Percentiles rank a stretch among this genome's conserved stretches.
Conservation (phyloP, 2,113 vertebrate genomes). For the Pionites leucogaster region DNA sequence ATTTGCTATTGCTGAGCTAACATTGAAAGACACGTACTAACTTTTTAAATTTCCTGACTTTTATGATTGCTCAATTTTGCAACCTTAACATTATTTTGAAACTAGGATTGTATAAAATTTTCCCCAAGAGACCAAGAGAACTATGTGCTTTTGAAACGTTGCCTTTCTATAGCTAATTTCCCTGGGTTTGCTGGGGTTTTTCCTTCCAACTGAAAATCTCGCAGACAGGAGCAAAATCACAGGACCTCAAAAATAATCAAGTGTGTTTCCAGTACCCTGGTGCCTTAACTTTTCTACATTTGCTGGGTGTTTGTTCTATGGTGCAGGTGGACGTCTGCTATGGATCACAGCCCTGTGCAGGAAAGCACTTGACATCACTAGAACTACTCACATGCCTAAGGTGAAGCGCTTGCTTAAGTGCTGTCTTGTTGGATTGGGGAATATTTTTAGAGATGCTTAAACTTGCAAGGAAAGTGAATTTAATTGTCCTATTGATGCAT, state of each 20-base stretch:
- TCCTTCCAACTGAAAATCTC: not conserved
- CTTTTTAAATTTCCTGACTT: constrained; percentile 72
- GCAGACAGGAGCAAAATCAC: constrained; percentile 16
- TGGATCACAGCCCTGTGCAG: constrained; percentile 44
- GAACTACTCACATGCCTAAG: not conserved
- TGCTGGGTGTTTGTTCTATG: not conserved
- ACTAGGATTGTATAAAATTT: constrained; percentile 43
- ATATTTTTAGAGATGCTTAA: constrained; percentile 26
- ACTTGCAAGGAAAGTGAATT: constrained; percentile 20
- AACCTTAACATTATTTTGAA: constrained; percentile 60
- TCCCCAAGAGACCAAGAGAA: constrained; percentile 1
- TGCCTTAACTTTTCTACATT: constrained; percentile 18
- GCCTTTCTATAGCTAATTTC: constrained; percentile 50
- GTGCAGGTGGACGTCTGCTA: constrained; percentile 51
- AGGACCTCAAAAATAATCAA: constrained; percentile 27
- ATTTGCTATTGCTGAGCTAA: constrained; percentile 44
- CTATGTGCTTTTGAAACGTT: constrained; percentile 5
- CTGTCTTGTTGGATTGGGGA: not conserved
- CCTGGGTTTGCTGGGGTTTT: not conserved
- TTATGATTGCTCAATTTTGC: constrained; percentile 69
- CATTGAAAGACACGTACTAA: constrained; percentile 50
- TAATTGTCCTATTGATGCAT: constrained; percentile 2
- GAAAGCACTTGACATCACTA: constrained; percentile 54
- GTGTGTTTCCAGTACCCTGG: constrained; percentile 9
- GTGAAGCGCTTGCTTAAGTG: not conserved